Evolutionary conservation across 2,888 invertebrate species (phyloP), one percentile per base, ranked within the genome.

Genomic region (Scelioninae gen. 1): DNA sequence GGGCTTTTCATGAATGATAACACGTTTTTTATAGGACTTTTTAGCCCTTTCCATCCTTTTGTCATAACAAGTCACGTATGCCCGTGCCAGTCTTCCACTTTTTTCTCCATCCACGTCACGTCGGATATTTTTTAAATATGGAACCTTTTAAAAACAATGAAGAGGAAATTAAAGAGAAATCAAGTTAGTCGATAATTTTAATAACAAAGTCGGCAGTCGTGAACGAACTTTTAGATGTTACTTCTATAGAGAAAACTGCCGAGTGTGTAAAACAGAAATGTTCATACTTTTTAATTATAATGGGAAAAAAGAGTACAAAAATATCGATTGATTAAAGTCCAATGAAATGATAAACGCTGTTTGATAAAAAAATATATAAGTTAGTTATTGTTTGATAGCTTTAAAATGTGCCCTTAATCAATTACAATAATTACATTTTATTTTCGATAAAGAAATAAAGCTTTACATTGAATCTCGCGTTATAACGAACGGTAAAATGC

Each of bases 121-220:
- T 43, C 62, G 40, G 32, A 40, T 75, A 75, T 74, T 77, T 79
- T 79, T 63, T 49, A 63, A 62, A 68, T 62, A 75, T 79, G 63
- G 63, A 82, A 84, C 75, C 80, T 82, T 74, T 78, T 34, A 78
- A 71, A 69, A 78, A 78, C 69, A 78, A 78, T 71, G 69, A 71
- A 71, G 63, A 71, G 71, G 58, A 71, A 71, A 78, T 71, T 68
- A 78, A 78, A 78, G 47, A 15, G 58, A 51, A 78, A 71, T 65
- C 45, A 63, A 78, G 65, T 78, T 65, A 51, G 15, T 51, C 40
- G 71, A 78, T 78, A 71, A 78, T 71, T 71, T 71, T 56, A 23
- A 63, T 49, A 65, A 71, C 63, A 71, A 71, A 69, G 68, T 68
- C 53, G 15, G 43, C 45, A 45, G 49, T 10, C 49, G 31, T 34